Conservation (phyloP, 1,140 invertebrate genomes). For the Leptinotarsa texana region DNA sequence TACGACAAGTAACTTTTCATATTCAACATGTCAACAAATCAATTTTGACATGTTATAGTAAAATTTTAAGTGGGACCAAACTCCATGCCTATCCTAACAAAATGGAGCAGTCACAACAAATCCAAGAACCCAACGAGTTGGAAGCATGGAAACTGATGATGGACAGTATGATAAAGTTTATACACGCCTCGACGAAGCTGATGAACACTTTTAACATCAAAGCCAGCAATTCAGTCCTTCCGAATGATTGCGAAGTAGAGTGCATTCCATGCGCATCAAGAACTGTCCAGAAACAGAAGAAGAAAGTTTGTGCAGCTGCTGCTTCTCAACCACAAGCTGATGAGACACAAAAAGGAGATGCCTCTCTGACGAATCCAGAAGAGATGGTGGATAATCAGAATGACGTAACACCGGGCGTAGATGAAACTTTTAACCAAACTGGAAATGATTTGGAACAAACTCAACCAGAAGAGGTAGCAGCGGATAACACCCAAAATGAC, state of each 20-base stretch:
- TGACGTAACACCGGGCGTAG: too few relatives aligned
- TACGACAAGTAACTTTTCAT: too few relatives aligned
- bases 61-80: not conserved
- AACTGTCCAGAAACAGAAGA: not conserved
- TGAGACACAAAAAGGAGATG: too few relatives aligned
- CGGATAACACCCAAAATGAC: too few relatives aligned
- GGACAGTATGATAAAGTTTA: conserved; percentile 40
- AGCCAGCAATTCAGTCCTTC: not conserved
- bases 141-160: conserved; percentile 42
- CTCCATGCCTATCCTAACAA: not conserved
- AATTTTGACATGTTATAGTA: not conserved
- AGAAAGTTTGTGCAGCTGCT: conserved; percentile 24
- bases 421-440: too few relatives aligned
- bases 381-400: too few relatives aligned
- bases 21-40: not conserved
- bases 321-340: conserved; percentile 4
- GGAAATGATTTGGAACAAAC: too few relatives aligned
- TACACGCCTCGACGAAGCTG: conserved; percentile 35
- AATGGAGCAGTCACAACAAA: not conserved
- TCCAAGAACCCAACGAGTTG: conserved; percentile 28
- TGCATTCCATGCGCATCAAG: too few relatives aligned
- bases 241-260: not conserved
- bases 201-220: conserved; percentile 37
- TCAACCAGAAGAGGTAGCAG: too few relatives aligned
- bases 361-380: too few relatives aligned